A percentile compares a stretch with the other conserved stretches of the same genome.
phyloP scores from a whole-genome alignment of 2,797 vertebrate species.

The Xiphophorus birchmanni region DNA sequence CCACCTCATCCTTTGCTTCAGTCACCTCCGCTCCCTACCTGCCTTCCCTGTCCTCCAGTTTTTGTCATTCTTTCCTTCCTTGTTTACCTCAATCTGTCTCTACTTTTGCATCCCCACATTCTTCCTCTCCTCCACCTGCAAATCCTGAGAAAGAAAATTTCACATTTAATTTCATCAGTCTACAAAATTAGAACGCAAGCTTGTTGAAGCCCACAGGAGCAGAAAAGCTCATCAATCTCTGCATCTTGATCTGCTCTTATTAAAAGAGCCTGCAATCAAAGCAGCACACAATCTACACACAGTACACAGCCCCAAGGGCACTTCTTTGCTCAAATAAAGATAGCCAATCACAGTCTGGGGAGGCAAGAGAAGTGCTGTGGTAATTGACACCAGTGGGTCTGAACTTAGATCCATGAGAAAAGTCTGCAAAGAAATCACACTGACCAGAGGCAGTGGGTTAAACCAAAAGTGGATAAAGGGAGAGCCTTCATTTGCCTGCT shows the following conservation, averaged over 20 bases:
- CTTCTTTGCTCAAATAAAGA: slow-evolving; percentile 44
- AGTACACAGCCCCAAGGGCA: slow-evolving; percentile 31
- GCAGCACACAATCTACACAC: slow-evolving; percentile 9
- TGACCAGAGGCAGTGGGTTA: slow-evolving; percentile 22
- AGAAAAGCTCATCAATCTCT: slow-evolving; percentile 51
- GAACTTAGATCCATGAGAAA: slow-evolving; percentile 29
- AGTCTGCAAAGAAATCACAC: slow-evolving; percentile 29
- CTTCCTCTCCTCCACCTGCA: neutral
- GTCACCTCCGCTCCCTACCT: slow-evolving; percentile 65
- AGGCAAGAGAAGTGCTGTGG: slow-evolving; percentile 27
- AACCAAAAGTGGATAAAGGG: slow-evolving; percentile 14
- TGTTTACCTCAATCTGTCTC: slow-evolving; percentile 48
- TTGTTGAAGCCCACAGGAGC: slow-evolving; percentile 40
- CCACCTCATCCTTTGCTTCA: slow-evolving; percentile 64
- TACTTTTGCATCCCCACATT: slow-evolving; percentile 8
- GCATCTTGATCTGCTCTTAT: slow-evolving; percentile 48
- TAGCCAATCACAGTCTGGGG: slow-evolving; percentile 53
- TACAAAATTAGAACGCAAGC: slow-evolving; percentile 25
- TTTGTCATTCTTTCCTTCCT: slow-evolving; percentile 12
- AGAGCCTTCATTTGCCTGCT: slow-evolving; percentile 13
- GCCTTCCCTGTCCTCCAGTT: slow-evolving; percentile 26
- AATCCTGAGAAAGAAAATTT: slow-evolving; percentile 44
- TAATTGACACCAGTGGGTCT: slow-evolving; percentile 66
- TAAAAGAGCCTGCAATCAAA: slow-evolving; percentile 61
- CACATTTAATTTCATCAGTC: slow-evolving; percentile 52